A percentile compares a stretch with the other conserved stretches of the same genome.
These are phyloP conservation scores for Perca schrenkii DNA, from an alignment of 2,113 vertebrate species.

Conservation along the genomic window DNA sequence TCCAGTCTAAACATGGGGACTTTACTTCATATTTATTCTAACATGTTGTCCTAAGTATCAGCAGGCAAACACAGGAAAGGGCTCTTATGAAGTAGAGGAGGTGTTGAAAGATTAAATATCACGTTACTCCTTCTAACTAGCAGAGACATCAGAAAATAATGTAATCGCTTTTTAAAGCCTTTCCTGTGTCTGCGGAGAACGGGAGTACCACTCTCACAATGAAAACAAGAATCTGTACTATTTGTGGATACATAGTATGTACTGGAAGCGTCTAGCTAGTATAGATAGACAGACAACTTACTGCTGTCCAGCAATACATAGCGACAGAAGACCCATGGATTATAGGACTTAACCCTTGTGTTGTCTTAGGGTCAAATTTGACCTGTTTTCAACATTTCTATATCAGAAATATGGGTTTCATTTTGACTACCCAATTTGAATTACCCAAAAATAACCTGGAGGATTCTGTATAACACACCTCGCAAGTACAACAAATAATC, in stretches of 20 bases:
- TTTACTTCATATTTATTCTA: background rate
- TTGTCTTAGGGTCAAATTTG: too few species aligned
- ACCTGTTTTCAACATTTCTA: too few species aligned
- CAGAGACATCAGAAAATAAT: slow-evolving; percentile 13
- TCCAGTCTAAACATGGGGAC: background rate
- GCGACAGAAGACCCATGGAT: background rate
- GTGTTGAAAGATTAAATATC: slow-evolving; percentile 10
- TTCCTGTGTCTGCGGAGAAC: background rate
- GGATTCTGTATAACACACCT: too few species aligned
- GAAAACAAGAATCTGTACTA: background rate
- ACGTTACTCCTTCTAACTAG: background rate
- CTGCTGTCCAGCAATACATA: background rate
- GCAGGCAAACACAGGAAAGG: background rate
- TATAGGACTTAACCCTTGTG: background rate
- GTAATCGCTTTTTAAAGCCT: slow-evolving; percentile 17
- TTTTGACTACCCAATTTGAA: too few species aligned
- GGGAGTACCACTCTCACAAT: background rate
- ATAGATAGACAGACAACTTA: background rate
- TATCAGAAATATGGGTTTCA: too few species aligned
- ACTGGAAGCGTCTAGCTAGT: background rate
- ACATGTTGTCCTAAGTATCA: background rate
- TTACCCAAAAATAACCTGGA: too few species aligned
- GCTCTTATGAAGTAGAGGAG: background rate
- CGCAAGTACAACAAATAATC: too few species aligned
- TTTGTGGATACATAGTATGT: background rate